These are phyloP conservation scores for Dasypolia templi DNA, from an alignment of 2,888 invertebrate genomes.

Conservation along the genomic window DNA sequence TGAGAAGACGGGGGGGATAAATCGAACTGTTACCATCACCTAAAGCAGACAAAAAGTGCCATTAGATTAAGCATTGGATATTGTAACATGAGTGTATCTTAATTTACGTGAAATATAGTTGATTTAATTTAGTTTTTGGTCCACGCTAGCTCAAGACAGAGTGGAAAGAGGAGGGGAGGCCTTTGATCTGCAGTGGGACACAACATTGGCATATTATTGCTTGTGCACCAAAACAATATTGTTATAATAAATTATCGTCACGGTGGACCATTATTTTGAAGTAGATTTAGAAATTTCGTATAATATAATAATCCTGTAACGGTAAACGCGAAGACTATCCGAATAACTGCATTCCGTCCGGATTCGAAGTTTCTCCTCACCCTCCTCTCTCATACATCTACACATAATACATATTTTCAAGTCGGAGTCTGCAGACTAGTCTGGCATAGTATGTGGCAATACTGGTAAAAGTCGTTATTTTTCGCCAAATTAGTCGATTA, in stretches of 20 bases:
- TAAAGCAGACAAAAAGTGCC: neutral
- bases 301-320: neutral
- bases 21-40: neutral
- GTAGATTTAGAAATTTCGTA: neutral
- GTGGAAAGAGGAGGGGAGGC: no score
- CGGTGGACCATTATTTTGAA: neutral
- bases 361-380: neutral
- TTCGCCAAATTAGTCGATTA: conserved; percentile 40
- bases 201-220: neutral
- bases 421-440: no score
- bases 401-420: neutral
- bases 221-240: neutral
- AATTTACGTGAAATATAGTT: neutral
- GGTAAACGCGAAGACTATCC: no score
- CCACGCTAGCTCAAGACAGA: no score
- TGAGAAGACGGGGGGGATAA: neutral
- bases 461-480: neutral
- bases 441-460: neutral
- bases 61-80: no score
- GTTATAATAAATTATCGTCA: neutral
- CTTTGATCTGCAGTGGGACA: no score
- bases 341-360: neutral
- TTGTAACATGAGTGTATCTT: neutral
- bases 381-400: neutral
- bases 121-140: neutral